Percentiles rank a stretch among this genome's conserved stretches.
Conservation (phyloP, 2,888 invertebrate genomes). For the Drosophila tanythrix region DNA sequence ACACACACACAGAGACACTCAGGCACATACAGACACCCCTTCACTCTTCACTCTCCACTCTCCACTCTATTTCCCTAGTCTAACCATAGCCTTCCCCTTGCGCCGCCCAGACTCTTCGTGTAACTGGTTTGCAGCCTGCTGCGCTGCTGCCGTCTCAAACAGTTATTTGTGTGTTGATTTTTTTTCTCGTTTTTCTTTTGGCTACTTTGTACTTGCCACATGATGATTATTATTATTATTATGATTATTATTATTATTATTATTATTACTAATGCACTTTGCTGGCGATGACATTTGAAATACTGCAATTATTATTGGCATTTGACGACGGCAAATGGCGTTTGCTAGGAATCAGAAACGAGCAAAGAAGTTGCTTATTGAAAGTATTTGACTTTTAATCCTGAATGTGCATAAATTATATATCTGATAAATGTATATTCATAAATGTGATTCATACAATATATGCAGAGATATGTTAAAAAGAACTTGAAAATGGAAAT, state of each 20-base stretch:
- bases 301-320: background rate
- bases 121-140: conserved; percentile 74
- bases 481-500: no score
- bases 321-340: background rate
- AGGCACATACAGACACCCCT: background rate
- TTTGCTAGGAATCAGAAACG: background rate
- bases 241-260: conserved; percentile 4
- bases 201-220: conserved; percentile 28
- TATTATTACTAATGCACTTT: background rate
- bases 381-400: background rate
- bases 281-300: conserved; percentile 3
- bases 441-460: no score
- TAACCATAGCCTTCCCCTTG: background rate
- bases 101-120: conserved; percentile 28
- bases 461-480: no score
- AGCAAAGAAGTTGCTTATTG: background rate
- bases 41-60: background rate
- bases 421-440: no score
- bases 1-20: background rate
- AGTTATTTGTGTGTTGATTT: background rate
- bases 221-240: conserved; percentile 26
- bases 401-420: no score
- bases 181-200: background rate
- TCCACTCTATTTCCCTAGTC: background rate
- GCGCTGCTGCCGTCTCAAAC: conserved; percentile 15